Evolutionary conservation across 2,888 invertebrate genomes (phyloP), one percentile per base, ranked within the genome.

Genomic region (Chymomyza amoena): DNA sequence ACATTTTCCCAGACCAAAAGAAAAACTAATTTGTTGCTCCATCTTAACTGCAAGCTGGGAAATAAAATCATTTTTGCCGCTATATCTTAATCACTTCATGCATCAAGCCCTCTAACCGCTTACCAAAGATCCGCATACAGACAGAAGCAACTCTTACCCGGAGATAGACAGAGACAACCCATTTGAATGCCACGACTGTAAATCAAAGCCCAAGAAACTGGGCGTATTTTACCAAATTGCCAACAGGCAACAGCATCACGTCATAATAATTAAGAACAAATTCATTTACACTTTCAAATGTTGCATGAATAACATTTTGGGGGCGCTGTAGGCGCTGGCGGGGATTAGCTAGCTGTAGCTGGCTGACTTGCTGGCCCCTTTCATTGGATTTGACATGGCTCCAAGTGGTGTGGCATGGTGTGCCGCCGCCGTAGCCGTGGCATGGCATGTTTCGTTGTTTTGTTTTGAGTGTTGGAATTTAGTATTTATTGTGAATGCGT

Each of bases 241-340:
- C 79, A 85, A 73, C 72, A 74, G 74, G 63, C 72, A 70, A 39
- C 50, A 66, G 45, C 67, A 59, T 64, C 56, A 74, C 78, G 72
- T 74, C 79, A 78, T 79, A 73, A 88, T 86, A 86, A 86, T 88
- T 86, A 86, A 81, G 88, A 88, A 87, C 85, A 86, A 86, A 86
- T 88, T 88, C 85, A 86, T 86, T 88, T 88, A 87, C 85, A 85
- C 85, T 87, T 87, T 84, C 76, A 72, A 77, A 77, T 68, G 84
- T 57, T 68, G 78, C 69, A 45, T 45, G 39, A 10, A 45, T 45
- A 45, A 45, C 39, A 45, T 45, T 45, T 45, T 32, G 20, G 50
- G 18, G 52, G 18, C 36, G 36, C 25, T 56, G 6, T 7, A 28
- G 45, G 36, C 61, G 45, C 25, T 9, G 59, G 52, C 36, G 52